These are phyloP conservation scores for Azorinus chamasolen DNA, from an alignment of 2,888 invertebrate species.

Conservation along the genomic window DNA sequence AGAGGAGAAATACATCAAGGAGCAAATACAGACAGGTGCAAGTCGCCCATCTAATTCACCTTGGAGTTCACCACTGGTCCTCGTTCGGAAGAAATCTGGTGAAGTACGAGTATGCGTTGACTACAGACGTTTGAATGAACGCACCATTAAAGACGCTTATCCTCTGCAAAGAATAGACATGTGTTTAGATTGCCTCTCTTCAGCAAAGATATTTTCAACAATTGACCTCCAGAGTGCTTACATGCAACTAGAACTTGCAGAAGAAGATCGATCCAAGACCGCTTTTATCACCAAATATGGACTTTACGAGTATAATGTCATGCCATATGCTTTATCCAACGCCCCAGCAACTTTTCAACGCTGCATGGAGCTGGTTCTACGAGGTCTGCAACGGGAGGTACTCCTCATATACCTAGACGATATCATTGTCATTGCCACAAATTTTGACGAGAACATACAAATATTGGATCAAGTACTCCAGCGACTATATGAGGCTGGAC, in stretches of 20 bases:
- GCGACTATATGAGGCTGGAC: conserved; percentile 21
- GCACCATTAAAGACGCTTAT: conserved; percentile 16
- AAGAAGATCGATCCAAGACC: conserved; percentile 29
- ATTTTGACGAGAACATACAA: conserved; percentile 35
- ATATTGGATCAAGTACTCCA: conserved; percentile 45
- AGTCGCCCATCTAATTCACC: conserved; percentile 23
- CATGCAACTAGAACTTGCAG: conserved; percentile 35
- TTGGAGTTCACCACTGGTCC: conserved; percentile 29
- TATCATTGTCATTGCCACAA: conserved; percentile 27
- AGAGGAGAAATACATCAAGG: conserved; percentile 30
- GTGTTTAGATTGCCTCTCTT: conserved; percentile 32
- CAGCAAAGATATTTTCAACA: conserved; percentile 21
- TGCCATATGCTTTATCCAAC: conserved; percentile 55
- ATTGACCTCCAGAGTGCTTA: conserved; percentile 46
- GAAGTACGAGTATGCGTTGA: conserved; percentile 31
- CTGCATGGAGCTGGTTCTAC: conserved; percentile 44
- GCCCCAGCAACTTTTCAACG: conserved; percentile 56
- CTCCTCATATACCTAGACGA: conserved; percentile 54
- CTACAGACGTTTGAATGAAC: conserved; percentile 27
- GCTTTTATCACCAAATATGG: conserved; percentile 47
- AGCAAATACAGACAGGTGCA: conserved; percentile 19
- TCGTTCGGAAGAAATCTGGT: conserved; percentile 30
- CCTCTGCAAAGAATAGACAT: conserved; percentile 26
- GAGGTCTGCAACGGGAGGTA: conserved; percentile 6
- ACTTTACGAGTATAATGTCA: conserved; percentile 47